Conservation (phyloP, 2,888 invertebrate genomes). For the Pilophorus perplexus region DNA sequence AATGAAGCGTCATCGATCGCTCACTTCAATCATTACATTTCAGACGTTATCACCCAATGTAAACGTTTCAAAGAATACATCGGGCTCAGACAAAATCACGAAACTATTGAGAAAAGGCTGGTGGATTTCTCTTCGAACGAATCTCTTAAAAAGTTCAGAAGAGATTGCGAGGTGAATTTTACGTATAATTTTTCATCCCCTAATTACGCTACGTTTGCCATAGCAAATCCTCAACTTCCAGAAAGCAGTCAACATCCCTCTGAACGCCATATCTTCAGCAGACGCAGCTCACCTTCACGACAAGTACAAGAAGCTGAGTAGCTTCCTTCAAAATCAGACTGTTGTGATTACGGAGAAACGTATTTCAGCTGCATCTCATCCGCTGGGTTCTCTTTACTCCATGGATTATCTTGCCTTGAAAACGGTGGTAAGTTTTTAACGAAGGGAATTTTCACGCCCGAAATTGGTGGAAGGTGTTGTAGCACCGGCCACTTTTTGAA, state of each 20-base stretch:
- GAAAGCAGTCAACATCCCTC: conserved; percentile 81
- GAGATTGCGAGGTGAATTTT: conserved; percentile 62
- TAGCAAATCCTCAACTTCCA: too few species aligned
- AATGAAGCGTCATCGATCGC: too few species aligned
- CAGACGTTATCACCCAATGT: neutral
- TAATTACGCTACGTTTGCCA: too few species aligned
- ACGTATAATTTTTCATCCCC: neutral
- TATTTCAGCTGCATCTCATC: conserved; percentile 62
- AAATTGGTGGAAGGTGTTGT: too few species aligned
- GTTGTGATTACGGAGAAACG: conserved; percentile 43
- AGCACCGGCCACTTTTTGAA: too few species aligned
- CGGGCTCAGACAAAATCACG: conserved; percentile 53
- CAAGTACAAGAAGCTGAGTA: conserved; percentile 72
- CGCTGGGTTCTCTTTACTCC: conserved; percentile 68
- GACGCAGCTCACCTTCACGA: conserved; percentile 69
- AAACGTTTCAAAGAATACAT: conserved; percentile 23
- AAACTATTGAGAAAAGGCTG: conserved; percentile 60
- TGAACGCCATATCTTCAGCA: conserved; percentile 80
- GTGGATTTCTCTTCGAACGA: conserved; percentile 61
- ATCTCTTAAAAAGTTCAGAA: conserved; percentile 70
- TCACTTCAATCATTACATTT: too few species aligned
- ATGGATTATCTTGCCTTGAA: conserved; percentile 68
- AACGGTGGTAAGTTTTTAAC: conserved; percentile 60
- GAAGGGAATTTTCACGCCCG: too few species aligned
- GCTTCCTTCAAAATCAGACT: conserved; percentile 56